Evolutionary conservation across 2,113 vertebrate species (phyloP).

Genomic region (Coptodon bakossiorum): DNA sequence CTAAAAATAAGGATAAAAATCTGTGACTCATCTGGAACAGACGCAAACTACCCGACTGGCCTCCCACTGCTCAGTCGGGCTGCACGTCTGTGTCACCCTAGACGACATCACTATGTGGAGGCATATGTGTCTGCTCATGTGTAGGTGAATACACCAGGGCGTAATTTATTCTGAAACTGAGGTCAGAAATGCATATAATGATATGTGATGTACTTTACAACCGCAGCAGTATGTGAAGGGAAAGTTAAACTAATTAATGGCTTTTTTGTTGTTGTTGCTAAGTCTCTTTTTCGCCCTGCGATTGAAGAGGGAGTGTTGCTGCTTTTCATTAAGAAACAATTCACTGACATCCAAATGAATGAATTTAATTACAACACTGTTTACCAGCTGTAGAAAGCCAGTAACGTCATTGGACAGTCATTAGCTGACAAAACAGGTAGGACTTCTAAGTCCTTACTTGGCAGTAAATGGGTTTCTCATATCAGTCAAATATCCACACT

Average conservation of each 20-base stretch:
- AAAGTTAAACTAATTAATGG: neutral
- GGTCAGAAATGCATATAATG: neutral
- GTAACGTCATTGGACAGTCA: neutral
- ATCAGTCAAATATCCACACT: neutral
- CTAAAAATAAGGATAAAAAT: slow-evolving; percentile 14
- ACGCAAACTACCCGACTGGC: neutral
- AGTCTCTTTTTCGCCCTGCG: neutral
- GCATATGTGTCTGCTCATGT: neutral
- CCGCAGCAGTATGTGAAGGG: neutral
- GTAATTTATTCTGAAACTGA: neutral
- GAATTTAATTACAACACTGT: neutral
- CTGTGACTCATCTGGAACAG: slow-evolving; percentile 10
- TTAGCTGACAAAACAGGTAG: neutral
- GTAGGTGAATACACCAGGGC: neutral
- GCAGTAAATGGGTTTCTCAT: neutral
- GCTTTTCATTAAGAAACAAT: neutral
- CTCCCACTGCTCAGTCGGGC: neutral
- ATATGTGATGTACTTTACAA: neutral
- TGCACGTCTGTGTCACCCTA: neutral
- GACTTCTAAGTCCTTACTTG: neutral
- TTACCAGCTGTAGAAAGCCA: neutral
- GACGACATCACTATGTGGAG: neutral
- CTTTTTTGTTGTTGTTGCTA: neutral
- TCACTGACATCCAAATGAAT: neutral
- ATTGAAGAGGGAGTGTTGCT: neutral